Evolutionary conservation across 2,888 invertebrate species (phyloP).

Genomic region (Drymonia ruficornis): DNA sequence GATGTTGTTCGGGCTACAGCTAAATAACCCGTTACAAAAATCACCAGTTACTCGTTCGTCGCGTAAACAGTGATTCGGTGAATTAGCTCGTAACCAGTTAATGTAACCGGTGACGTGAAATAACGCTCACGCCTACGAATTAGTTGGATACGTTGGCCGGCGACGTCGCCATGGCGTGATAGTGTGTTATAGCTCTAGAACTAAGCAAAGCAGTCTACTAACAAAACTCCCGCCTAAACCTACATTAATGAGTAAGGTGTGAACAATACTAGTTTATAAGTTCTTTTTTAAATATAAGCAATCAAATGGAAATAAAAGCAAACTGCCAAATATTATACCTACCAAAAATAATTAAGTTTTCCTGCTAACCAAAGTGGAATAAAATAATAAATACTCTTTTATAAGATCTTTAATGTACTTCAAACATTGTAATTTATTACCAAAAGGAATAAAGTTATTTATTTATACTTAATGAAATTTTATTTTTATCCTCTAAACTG

Average conservation of each 20-base stretch:
- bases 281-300: neutral
- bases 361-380: slow-evolving; percentile 16
- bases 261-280: neutral
- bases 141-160: too few species aligned
- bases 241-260: neutral
- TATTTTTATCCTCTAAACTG: neutral
- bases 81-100: too few species aligned
- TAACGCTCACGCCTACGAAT: too few species aligned
- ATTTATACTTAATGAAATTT: slow-evolving; percentile 43
- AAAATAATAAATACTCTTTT: slow-evolving; percentile 42
- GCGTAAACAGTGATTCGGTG: too few species aligned
- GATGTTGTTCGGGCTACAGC: too few species aligned
- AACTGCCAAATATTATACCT: slow-evolving; percentile 6
- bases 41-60: too few species aligned
- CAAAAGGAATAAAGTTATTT: slow-evolving; percentile 67
- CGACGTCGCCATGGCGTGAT: too few species aligned
- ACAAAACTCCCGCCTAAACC: neutral
- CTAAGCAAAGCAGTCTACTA: neutral
- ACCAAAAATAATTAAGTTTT: neutral
- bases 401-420: slow-evolving; percentile 59
- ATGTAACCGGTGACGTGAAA: too few species aligned
- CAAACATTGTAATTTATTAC: slow-evolving; percentile 58
- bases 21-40: too few species aligned
- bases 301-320: neutral
- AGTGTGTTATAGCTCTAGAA: too few species aligned